Evolutionary conservation across 2,888 invertebrate species (phyloP), one percentile per base, ranked within the genome.

Genomic region (Norana najaformis): DNA sequence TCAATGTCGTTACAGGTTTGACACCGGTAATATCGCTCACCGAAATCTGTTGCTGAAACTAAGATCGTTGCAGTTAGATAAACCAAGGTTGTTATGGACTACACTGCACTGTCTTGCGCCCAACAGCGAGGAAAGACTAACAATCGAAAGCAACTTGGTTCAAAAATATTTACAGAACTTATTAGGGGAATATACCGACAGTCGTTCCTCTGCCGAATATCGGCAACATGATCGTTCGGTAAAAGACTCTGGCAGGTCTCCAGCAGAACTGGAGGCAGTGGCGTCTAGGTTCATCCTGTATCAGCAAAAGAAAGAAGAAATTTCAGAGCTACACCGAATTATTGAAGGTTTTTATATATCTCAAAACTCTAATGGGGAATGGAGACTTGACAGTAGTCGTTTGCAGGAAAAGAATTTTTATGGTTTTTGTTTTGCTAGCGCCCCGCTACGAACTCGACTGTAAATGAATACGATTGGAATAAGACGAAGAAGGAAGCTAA

Each of bases 281-380:
- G 85, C 34, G 85, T 85, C 85, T 18, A 85, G 85, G 36, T 85
- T 85, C 36, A 37, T 37, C 85, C 16, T 85, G 36, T 85, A 85
- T 37, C 36, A 85, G 37, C 85, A 85, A 35, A 85, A 85, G 85
- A 37, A 85, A 85, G 85, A 36, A 37, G 85, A 85, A 36, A 35
- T 85, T 18, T 35, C 85, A 85, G 85, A 85, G 36, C 85, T 85
- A 36, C 13, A 13, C 5, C 85, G 85, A 37, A 85, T 85, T 20
- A 37, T 85, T 23, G 16, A 11, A 85, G 85, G 85, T 85, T 36
- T 23, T 23, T 85, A 47, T 16, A 69, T n/a, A 3, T 69, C 16
- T 69, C 30, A 16, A n/a, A 69, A 69, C 13, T 23, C 8, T 8
- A 20, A 47, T 69, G n/a, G n/a, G n/a, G 30, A n/a, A 69, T 69